Base-by-base conservation (phyloP, 2,888 invertebrate genomes). In the Volucella zonaria region DNA sequence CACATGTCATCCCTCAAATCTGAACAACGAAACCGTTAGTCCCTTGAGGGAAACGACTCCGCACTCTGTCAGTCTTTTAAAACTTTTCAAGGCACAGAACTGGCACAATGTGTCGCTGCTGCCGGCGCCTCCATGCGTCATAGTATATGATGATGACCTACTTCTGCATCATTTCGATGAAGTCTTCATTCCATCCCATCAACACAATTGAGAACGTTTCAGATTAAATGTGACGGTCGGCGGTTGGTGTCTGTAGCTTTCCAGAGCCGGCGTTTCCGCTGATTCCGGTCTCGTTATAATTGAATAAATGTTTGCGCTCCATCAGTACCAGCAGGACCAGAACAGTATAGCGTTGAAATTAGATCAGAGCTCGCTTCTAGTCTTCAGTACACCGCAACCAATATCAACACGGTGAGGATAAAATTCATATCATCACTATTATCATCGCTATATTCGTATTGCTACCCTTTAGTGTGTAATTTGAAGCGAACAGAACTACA, bases 271-370 rank as follows among this genome's bases (percentile, higher is more conserved):
- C 42, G 59, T 40, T 51, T 64, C 74, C 74, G 52, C 56, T 62
- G 77, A 71, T 68, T 81, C 80, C 80, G 70, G 62, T 76, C 14
- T 78, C 78, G 68, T 73, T 78, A 58, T 82, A 82, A 82, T 82
- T 82, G 74, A 82, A 82, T 82, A 82, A 82, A 82, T 82, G 82
- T 82, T 82, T 82, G 82, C 68, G 58, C 66, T 68, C 74, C 82
- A 74, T 62, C 14, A 23, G 49, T n/a, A 40, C 12, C 56, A 40
- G 23, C 15, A 42, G 40, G 9, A 23, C n/a, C 49, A 66, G 49
- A 43, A 47, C 18, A 58, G 54, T 52, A 61, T 38, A 76, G 58
- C 82, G 67, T 54, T 77, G 73, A 82, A 82, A 67, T 56, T 70
- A 66, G 71, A 77, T 82, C 81, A 77, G 49, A 62, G 56, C 61